Base-by-base conservation (phyloP, 2,888 invertebrate genomes). In the Drosophila anceps region DNA sequence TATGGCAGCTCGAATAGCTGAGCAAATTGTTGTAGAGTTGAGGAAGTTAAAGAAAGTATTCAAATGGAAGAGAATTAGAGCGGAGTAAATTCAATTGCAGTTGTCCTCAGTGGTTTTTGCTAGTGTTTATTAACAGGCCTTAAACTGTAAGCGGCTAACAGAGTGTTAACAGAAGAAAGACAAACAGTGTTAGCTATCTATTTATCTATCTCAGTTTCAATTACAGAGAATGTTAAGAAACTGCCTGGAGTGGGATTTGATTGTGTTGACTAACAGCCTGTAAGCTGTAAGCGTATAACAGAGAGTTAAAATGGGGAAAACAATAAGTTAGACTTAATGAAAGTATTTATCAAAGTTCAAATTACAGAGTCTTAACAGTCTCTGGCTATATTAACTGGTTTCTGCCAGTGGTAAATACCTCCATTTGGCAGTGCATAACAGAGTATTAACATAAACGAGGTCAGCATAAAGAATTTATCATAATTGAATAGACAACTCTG, bases 1-100 rank as follows among this genome's bases (percentile, higher is more conserved):
- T 13, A 29, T 29, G 29, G 3, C 18, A 41, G 51, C 53, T 53
- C 20, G n/a, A 50, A 50, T 50, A 50, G 50, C 33, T 31, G 31
- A 33, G 31, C 12, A 50, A 20, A 31, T 31, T 31, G 50, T 33
- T 33, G 18, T n/a, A 7, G 31, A 50, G 50, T 7, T 50, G 13
- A n/a, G 29, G 0, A 48, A 29, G 29, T 29, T 29, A 4, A n/a
- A 29, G 48, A 48, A 48, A 50, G 48, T 50, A 50, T 50, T 50
- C 29, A 51, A 51, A 33, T 51, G 33, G 20, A 33, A 10, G 35
- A 15, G 51, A 35, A 35, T 53, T 20, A 20, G 35, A 53, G 24
- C 9, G 4, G 24, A 35, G 13, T 33, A 20, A 51, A 18, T 51
- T 51, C 9, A 51, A 27, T 15, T 24, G 24, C 10, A 31, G 31